Evolutionary conservation across 2,113 vertebrate species (phyloP).

Genomic region (Echinops telfairi): DNA sequence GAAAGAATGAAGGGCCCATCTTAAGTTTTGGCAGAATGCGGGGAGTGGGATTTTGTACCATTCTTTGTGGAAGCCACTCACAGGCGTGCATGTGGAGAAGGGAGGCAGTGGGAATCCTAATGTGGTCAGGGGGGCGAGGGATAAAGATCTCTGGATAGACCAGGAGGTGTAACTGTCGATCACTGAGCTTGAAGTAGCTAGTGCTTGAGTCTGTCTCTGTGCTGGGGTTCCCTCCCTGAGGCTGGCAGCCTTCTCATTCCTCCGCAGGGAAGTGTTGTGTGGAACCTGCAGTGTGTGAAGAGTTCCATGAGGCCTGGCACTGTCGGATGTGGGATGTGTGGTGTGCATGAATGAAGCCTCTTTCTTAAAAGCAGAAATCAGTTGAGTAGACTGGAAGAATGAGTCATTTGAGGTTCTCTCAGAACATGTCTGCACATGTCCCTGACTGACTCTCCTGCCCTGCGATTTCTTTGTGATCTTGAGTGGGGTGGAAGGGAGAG

Average conservation of each 20-base stretch:
- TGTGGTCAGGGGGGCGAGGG: background rate
- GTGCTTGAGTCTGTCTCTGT: background rate
- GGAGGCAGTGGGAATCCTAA: background rate
- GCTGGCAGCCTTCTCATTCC: background rate
- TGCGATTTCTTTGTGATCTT: conserved; percentile 70
- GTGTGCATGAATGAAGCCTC: conserved; percentile 56
- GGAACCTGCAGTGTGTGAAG: background rate
- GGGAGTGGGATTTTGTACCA: background rate
- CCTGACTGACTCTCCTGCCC: conserved; percentile 42
- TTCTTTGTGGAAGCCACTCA: conserved; percentile 20
- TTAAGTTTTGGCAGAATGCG: background rate
- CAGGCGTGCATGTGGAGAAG: background rate
- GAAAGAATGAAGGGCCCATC: background rate
- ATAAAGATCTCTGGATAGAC: background rate
- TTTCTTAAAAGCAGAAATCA: conserved; percentile 66
- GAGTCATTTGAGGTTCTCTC: conserved; percentile 71
- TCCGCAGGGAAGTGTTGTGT: background rate
- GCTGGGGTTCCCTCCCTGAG: background rate
- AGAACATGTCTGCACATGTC: conserved; percentile 69
- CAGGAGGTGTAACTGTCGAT: background rate
- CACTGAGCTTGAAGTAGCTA: background rate
- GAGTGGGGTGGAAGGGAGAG: conserved; percentile 20
- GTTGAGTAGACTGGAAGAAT: conserved; percentile 73
- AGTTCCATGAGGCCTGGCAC: conserved; percentile 30
- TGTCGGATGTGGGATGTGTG: conserved; percentile 27